Evolutionary conservation across 2,797 vertebrate genomes (phyloP).

Genomic region (Myotis vivesi): DNA sequence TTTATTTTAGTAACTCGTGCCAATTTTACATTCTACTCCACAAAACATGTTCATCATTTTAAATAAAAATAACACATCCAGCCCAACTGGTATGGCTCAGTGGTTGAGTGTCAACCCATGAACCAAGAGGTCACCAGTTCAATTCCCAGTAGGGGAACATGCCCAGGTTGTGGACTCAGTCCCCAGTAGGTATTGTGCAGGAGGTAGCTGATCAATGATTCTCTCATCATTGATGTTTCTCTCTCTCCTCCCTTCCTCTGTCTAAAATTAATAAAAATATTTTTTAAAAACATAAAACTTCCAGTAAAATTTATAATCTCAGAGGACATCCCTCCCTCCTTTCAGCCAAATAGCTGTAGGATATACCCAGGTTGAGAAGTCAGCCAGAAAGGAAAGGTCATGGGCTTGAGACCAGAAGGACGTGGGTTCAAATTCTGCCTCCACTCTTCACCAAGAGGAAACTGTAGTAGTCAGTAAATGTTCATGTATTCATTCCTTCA

Average conservation of each 20-base stretch:
- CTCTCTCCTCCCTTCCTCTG: too few relatives aligned
- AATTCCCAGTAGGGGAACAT: too few relatives aligned
- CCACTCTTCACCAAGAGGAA: not conserved
- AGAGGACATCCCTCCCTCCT: not conserved
- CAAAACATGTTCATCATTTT: not conserved
- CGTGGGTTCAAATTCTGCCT: not conserved
- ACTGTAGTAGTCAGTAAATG: accelerated
- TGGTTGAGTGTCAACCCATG: too few relatives aligned
- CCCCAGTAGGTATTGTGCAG: too few relatives aligned
- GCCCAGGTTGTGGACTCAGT: too few relatives aligned
- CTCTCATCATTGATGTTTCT: too few relatives aligned
- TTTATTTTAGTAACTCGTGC: conserved; percentile 4
- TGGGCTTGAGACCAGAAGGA: not conserved
- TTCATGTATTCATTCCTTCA: not conserved
- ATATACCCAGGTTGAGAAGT: not conserved
- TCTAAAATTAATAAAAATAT: too few relatives aligned
- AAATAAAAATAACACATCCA: conserved; percentile 43
- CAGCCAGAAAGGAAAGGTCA: not conserved
- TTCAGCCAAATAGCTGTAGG: not conserved
- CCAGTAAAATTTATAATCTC: not conserved
- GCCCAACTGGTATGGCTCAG: too few relatives aligned
- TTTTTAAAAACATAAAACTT: not conserved
- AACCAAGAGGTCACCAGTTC: too few relatives aligned
- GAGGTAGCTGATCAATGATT: too few relatives aligned
- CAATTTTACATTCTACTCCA: not conserved